phyloP scores from a whole-genome alignment of 92 coral and sea anemone species.

The Porites divaricata region DNA sequence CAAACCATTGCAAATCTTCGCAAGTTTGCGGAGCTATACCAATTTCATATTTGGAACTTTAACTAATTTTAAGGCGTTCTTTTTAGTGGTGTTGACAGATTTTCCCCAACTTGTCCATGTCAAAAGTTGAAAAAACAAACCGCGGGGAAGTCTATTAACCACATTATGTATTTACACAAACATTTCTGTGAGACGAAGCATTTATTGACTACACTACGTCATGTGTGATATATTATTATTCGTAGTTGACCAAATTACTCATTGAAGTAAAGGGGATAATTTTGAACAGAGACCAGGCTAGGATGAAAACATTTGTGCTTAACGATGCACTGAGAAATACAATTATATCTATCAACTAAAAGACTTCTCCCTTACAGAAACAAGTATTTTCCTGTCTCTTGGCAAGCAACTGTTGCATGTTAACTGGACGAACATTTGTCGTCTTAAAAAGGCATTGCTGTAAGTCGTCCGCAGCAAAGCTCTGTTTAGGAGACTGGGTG shows the following conservation, averaged over 20 bases:
- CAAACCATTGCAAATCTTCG: too few species aligned
- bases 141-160: not conserved
- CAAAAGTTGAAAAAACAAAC: too few species aligned
- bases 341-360: not conserved
- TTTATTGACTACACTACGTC: not conserved
- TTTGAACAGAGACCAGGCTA: not conserved
- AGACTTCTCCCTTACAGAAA: slow-evolving; percentile 29
- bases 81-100: too few species aligned
- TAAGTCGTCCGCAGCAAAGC: slow-evolving; percentile 11
- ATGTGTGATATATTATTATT: too few species aligned
- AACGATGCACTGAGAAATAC: not conserved
- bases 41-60: too few species aligned
- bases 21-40: too few species aligned
- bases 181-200: not conserved
- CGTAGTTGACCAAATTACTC: too few species aligned
- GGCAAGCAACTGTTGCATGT: not conserved
- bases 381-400: slow-evolving; percentile 13
- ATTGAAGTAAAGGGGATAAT: not conserved
- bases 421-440: slow-evolving; percentile 10
- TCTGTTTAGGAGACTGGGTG: not conserved
- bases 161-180: not conserved
- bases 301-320: not conserved
- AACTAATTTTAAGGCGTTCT: too few species aligned
- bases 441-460: slow-evolving; percentile 35
- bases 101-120: too few species aligned